These are phyloP conservation scores for Halotydeus destructor DNA, from an alignment of 1,140 invertebrate genomes.

Conservation along the genomic window DNA sequence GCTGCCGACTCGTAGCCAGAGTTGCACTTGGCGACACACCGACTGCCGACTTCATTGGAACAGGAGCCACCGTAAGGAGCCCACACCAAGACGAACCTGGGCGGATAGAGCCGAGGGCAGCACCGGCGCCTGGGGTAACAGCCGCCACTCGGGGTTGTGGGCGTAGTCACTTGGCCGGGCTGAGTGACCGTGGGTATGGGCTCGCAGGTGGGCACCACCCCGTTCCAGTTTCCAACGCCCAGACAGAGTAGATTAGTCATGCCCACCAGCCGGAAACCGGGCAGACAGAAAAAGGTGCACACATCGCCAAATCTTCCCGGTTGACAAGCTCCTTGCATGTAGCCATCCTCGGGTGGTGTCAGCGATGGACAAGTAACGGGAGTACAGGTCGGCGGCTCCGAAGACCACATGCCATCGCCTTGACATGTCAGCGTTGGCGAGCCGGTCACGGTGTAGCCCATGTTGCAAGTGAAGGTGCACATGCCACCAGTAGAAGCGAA, in stretches of 20 bases:
- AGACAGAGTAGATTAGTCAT: conserved; percentile 25
- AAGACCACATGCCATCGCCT: conserved; percentile 25
- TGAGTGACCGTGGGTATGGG: too few species aligned
- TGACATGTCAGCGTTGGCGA: conserved; percentile 24
- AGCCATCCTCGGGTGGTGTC: conserved; percentile 8
- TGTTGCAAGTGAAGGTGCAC: conserved; percentile 24
- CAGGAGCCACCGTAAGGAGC: too few species aligned
- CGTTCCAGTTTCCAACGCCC: conserved; percentile 27
- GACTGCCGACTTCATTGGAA: too few species aligned
- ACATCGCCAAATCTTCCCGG: conserved; percentile 6
- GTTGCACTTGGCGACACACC: too few species aligned
- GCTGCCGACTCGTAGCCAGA: too few species aligned
- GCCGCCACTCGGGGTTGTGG: too few species aligned
- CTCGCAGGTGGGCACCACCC: conserved; percentile 7
- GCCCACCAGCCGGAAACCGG: conserved; percentile 9
- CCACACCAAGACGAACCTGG: too few species aligned
- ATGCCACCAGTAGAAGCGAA: conserved; percentile 18
- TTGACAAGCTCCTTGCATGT: conserved; percentile 9
- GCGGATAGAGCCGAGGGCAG: too few species aligned
- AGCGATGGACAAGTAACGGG: conserved; percentile 2
- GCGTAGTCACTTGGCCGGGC: too few species aligned
- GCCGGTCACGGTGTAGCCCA: conserved; percentile 26
- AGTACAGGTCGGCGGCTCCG: neutral
- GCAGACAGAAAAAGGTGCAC: conserved; percentile 8
- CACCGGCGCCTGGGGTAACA: too few species aligned